A percentile compares a stretch with the other conserved stretches of the same genome.
phyloP scores from a whole-genome alignment of 2,888 invertebrate species.

The Thyatira batis region DNA sequence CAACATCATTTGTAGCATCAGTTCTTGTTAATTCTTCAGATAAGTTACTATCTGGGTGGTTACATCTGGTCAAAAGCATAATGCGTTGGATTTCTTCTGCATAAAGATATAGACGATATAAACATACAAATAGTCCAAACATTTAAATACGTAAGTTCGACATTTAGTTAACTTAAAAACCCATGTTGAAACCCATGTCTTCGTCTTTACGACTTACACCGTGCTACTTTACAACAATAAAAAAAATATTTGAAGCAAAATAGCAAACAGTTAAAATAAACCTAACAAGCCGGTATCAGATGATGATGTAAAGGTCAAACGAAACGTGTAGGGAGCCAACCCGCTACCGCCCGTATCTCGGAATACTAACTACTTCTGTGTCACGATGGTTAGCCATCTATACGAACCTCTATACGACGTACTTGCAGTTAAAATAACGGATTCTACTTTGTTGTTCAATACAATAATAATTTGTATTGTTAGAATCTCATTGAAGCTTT shows the following conservation, averaged over 20 bases:
- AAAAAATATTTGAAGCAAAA: not conserved
- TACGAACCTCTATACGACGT: not conserved
- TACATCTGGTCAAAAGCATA: too few relatives aligned
- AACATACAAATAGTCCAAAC: too few relatives aligned
- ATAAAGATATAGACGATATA: too few relatives aligned
- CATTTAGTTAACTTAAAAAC: too few relatives aligned
- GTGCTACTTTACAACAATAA: not conserved
- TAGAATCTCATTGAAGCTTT: not conserved
- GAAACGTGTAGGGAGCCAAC: slow-evolving; percentile 33
- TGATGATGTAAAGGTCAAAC: slow-evolving; percentile 40
- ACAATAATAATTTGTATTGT: not conserved
- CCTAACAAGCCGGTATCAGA: slow-evolving; percentile 32
- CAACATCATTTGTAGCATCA: not conserved
- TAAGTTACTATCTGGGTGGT: too few relatives aligned
- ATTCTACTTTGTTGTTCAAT: slow-evolving; percentile 16
- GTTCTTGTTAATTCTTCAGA: not conserved
- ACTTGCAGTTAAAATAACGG: slow-evolving; percentile 25
- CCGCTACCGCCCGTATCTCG: slow-evolving; percentile 34
- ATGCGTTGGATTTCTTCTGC: too few relatives aligned
- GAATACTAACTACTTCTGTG: slow-evolving; percentile 36
- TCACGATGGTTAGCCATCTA: slow-evolving; percentile 24
- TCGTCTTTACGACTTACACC: not conserved
- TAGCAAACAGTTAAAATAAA: not conserved
- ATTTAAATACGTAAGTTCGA: too few relatives aligned
- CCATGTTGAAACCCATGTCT: not conserved